These are phyloP conservation scores for Cephalotes varians DNA, from an alignment of 2,888 invertebrate genomes.

Conservation along the genomic window DNA sequence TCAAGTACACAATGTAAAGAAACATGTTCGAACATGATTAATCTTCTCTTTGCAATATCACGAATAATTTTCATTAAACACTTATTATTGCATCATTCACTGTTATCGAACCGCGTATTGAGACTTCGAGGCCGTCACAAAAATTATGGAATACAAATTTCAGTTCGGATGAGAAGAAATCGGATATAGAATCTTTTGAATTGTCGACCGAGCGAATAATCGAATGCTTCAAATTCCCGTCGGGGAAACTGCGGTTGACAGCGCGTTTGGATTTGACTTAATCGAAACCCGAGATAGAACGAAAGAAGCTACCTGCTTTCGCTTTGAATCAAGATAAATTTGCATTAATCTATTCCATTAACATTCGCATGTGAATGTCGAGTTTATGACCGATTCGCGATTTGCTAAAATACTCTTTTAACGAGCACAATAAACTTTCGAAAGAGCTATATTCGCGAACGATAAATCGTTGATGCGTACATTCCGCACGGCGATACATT, in stretches of 20 bases:
- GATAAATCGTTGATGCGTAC: constrained; percentile 39
- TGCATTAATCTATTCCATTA: constrained; percentile 63
- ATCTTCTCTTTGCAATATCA: background rate
- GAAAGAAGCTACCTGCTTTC: constrained; percentile 6
- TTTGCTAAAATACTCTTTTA: constrained; percentile 2
- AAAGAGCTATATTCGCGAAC: background rate
- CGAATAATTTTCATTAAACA: background rate
- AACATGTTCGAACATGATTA: no score
- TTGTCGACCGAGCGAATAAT: constrained; percentile 23
- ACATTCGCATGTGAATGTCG: constrained; percentile 8
- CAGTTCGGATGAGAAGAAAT: background rate
- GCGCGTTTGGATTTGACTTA: constrained; percentile 46
- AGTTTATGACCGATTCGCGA: constrained; percentile 14
- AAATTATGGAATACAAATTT: background rate
- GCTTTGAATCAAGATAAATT: constrained; percentile 45
- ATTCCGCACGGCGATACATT: constrained; percentile 1
- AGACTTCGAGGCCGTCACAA: background rate
- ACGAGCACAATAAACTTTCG: constrained; percentile 28
- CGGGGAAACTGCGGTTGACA: constrained; percentile 8
- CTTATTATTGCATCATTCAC: background rate
- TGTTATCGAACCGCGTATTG: background rate
- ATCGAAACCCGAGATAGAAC: constrained; percentile 41
- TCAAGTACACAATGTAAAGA: no score
- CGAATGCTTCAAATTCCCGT: background rate
- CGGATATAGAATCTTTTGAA: constrained; percentile 16